Evolutionary conservation across 2,797 vertebrate species (phyloP), one percentile per base, ranked within the genome.

Genomic region (Hafferia zeledoni): DNA sequence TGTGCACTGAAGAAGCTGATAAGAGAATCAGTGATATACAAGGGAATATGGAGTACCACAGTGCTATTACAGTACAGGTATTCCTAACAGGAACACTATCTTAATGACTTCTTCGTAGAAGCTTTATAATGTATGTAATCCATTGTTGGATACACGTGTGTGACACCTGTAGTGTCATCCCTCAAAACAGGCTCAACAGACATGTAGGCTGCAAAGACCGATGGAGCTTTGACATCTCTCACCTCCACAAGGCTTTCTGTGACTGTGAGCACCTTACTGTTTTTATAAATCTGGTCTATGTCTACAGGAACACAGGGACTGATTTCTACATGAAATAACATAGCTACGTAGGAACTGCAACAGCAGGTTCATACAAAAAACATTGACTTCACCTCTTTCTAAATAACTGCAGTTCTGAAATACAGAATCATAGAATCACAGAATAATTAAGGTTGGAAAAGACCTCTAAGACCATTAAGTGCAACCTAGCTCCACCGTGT

Each of bases 21-120:
- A 90, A 67, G 63, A 92, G 74, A 53, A 93, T 82, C 79, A 20
- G 80, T 84, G 87, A 94, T 69, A 91, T 83, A 90, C 72, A 91
- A 81, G 57, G 63, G 70, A 94, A 69, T 82, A 86, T 64, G 59
- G 87, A 86, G 88, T 83, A 83, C n/a, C 55, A 83, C 56, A 67
- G 77, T 39, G 52, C 60, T 77, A 30, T 83, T 86, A 87, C 2
- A 61, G 92, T 17, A 50, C 2, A 72, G 69, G 60, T 84, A 88
- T 72, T 75, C 91, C 91, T 79, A 91, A 72, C 7, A 88, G 76
- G 49, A 93, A 69, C 37, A 70, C 69, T 67, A 47, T 56, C 76
- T 67, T 59, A 84, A 83, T 49, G 59, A 82, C 77, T 94, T 70
- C 57, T 60, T 47, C 53, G 33, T 67, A 94, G 67, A 83, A 49